A percentile compares a stretch with the other conserved stretches of the same genome.
phyloP scores from a whole-genome alignment of 2,888 invertebrate genomes.

The Latrodectus hesperus region DNA sequence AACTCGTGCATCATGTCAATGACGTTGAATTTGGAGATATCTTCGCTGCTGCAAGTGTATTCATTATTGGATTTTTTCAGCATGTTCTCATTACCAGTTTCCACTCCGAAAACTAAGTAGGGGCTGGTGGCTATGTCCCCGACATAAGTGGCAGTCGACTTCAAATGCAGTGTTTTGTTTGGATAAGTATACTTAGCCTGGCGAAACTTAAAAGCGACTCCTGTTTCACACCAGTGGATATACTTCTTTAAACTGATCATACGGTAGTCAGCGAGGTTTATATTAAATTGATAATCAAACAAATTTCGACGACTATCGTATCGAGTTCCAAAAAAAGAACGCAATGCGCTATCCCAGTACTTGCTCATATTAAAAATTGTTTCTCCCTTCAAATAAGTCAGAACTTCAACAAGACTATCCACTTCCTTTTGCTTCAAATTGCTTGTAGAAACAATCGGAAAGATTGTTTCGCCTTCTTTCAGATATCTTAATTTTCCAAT shows the following conservation, averaged over 20 bases:
- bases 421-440: slow-evolving; percentile 44
- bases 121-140: slow-evolving; percentile 59
- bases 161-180: slow-evolving; percentile 45
- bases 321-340: slow-evolving; percentile 35
- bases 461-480: neutral
- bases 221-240: slow-evolving; percentile 54
- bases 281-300: slow-evolving; percentile 56
- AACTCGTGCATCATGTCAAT: slow-evolving; percentile 45
- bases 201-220: slow-evolving; percentile 53
- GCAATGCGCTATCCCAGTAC: slow-evolving; percentile 50
- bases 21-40: slow-evolving; percentile 53
- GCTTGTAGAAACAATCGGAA: slow-evolving; percentile 10
- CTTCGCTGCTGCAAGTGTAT: slow-evolving; percentile 40
- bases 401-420: slow-evolving; percentile 26
- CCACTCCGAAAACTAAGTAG: slow-evolving; percentile 50
- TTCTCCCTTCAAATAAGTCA: slow-evolving; percentile 30
- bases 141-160: neutral
- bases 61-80: slow-evolving; percentile 40
- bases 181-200: slow-evolving; percentile 40
- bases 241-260: slow-evolving; percentile 51
- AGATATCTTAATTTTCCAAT: slow-evolving; percentile 3
- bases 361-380: slow-evolving; percentile 24
- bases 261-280: slow-evolving; percentile 35
- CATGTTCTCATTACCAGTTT: slow-evolving; percentile 18
- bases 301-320: slow-evolving; percentile 48